A percentile compares a stretch with the other conserved stretches of the same genome.
These are phyloP conservation scores for Bombylius discolor DNA, from an alignment of 2,888 invertebrate genomes.

Conservation along the genomic window DNA sequence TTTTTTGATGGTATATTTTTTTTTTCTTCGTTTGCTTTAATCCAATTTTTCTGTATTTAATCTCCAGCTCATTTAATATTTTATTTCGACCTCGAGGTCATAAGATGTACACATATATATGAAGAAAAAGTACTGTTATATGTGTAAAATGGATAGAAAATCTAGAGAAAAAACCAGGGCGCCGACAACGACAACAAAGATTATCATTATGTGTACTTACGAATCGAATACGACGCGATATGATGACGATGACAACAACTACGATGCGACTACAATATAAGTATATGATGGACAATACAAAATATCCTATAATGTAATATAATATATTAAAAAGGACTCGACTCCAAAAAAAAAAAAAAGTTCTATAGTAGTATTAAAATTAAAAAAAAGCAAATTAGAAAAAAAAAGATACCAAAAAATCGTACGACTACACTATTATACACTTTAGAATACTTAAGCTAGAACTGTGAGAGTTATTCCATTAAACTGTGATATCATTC, in stretches of 20 bases:
- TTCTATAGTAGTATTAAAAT: too few relatives aligned
- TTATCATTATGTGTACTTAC: background rate
- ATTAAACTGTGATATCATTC: too few relatives aligned
- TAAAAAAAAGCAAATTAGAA: too few relatives aligned
- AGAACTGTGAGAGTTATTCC: too few relatives aligned
- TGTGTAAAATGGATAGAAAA: background rate
- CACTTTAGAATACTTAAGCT: too few relatives aligned
- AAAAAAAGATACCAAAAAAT: too few relatives aligned
- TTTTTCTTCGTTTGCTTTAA: slow-evolving; percentile 6
- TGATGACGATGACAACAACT: background rate
- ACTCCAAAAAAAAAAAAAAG: too few relatives aligned
- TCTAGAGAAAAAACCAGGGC: background rate
- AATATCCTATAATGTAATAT: too few relatives aligned
- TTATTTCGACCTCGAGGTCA: slow-evolving; percentile 9
- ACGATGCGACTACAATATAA: background rate
- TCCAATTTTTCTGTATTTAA: slow-evolving; percentile 15
- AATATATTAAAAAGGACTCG: too few relatives aligned
- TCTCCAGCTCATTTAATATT: slow-evolving; percentile 13
- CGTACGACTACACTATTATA: too few relatives aligned
- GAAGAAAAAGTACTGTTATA: background rate
- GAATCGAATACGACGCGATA: too few relatives aligned
- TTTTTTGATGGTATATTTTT: slow-evolving; percentile 5
- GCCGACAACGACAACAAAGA: background rate
- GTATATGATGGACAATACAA: background rate
- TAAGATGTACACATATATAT: background rate